These are phyloP conservation scores for Grallaria varia DNA, from an alignment of 2,113 vertebrate genomes.

Conservation along the genomic window DNA sequence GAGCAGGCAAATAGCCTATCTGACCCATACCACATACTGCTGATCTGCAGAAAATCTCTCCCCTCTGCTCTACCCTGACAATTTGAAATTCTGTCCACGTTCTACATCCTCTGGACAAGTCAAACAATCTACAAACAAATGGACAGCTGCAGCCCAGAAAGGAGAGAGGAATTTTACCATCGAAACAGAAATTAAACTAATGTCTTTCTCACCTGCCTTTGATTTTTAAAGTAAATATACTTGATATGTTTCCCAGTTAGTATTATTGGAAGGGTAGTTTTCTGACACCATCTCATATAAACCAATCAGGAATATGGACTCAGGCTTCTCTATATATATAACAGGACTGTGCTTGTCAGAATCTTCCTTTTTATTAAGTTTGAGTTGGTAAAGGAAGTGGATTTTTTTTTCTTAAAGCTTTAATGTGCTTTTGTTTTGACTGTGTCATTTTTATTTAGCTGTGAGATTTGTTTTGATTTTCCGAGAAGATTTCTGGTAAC, in stretches of 20 bases:
- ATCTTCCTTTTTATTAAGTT: slow-evolving; percentile 59
- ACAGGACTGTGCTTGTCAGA: slow-evolving; percentile 33
- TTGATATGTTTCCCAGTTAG: slow-evolving; percentile 4
- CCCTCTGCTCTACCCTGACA: background rate
- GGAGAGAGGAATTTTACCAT: background rate
- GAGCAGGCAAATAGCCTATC: background rate
- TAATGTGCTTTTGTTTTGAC: slow-evolving; percentile 59
- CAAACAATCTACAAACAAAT: background rate
- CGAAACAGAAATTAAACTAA: background rate
- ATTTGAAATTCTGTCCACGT: background rate
- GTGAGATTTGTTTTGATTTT: slow-evolving; percentile 59
- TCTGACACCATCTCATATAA: background rate
- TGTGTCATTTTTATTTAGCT: slow-evolving; percentile 57
- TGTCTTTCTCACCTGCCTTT: background rate
- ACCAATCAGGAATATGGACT: slow-evolving; percentile 5
- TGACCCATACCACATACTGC: background rate
- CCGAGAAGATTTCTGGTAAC: slow-evolving; percentile 42
- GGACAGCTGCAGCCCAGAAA: background rate
- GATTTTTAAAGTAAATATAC: background rate
- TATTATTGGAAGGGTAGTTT: background rate
- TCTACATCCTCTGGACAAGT: background rate
- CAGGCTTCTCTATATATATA: background rate
- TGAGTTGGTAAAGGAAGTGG: background rate
- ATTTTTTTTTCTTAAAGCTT: background rate
- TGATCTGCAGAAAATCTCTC: background rate